Conservation (phyloP, 2,888 invertebrate genomes). For the Heliconius sara region DNA sequence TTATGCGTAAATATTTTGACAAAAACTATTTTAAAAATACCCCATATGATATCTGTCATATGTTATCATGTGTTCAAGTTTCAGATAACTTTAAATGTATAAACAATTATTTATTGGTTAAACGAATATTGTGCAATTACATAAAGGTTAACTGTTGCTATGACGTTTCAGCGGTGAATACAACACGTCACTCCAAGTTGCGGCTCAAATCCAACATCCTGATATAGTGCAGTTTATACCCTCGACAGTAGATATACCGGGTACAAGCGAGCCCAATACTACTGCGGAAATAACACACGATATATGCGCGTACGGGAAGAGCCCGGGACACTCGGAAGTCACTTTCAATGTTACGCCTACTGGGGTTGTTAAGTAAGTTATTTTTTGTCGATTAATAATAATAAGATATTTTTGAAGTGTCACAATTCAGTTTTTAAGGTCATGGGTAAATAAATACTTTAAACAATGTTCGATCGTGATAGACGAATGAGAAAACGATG, state of each 20-base stretch:
- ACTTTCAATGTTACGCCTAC: conserved; percentile 84
- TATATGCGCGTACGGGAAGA: conserved; percentile 84
- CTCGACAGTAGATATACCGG: conserved; percentile 69
- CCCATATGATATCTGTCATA: background rate
- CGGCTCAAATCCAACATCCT: conserved; percentile 85
- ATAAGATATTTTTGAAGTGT: too few species aligned
- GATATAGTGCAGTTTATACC: conserved; percentile 86
- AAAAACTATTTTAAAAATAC: background rate
- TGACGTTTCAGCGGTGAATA: conserved; percentile 71
- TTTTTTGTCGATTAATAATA: background rate
- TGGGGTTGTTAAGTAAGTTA: conserved; percentile 78
- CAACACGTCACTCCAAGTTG: conserved; percentile 74
- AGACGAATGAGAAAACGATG: too few species aligned
- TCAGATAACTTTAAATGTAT: background rate
- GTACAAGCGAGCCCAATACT: conserved; percentile 61
- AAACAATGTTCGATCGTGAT: too few species aligned
- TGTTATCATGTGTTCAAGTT: background rate
- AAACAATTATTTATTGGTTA: background rate
- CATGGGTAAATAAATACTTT: too few species aligned
- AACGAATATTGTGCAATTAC: background rate
- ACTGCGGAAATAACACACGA: conserved; percentile 71
- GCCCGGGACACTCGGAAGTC: conserved; percentile 87
- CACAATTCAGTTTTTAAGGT: too few species aligned
- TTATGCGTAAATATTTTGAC: background rate
- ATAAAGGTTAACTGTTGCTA: background rate